phyloP scores from a whole-genome alignment of 2,888 invertebrate genomes.

The Patella ulyssiponensis region DNA sequence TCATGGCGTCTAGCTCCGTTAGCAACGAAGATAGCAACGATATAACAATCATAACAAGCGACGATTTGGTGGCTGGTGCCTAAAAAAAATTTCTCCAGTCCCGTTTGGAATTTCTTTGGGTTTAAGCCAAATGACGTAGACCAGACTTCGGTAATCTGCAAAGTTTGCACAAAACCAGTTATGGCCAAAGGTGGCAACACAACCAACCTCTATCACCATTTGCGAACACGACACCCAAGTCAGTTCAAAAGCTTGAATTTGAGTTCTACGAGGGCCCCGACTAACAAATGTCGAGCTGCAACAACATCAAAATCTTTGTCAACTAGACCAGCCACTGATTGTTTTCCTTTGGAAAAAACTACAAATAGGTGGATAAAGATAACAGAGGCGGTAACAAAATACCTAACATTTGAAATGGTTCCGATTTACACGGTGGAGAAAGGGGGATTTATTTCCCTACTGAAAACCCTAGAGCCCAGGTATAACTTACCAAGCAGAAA shows the following conservation, averaged over 20 bases:
- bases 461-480: neutral
- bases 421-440: neutral
- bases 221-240: neutral
- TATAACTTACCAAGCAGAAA: neutral
- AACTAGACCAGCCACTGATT: too few species aligned
- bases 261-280: too few species aligned
- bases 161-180: neutral
- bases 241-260: too few species aligned
- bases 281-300: too few species aligned
- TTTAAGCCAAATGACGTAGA: neutral
- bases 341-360: neutral
- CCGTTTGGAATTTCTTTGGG: neutral
- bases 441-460: neutral
- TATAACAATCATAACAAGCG: too few species aligned
- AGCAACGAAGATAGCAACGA: too few species aligned
- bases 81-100: neutral
- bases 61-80: too few species aligned
- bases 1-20: too few species aligned
- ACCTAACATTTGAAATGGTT: neutral
- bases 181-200: neutral
- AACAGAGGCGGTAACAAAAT: neutral
- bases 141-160: neutral
- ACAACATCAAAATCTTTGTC: too few species aligned
- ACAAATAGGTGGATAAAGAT: neutral
- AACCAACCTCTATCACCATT: neutral